These are phyloP conservation scores for Nansenia antarctica DNA, from an alignment of 2,113 vertebrate genomes.

Conservation along the genomic window DNA sequence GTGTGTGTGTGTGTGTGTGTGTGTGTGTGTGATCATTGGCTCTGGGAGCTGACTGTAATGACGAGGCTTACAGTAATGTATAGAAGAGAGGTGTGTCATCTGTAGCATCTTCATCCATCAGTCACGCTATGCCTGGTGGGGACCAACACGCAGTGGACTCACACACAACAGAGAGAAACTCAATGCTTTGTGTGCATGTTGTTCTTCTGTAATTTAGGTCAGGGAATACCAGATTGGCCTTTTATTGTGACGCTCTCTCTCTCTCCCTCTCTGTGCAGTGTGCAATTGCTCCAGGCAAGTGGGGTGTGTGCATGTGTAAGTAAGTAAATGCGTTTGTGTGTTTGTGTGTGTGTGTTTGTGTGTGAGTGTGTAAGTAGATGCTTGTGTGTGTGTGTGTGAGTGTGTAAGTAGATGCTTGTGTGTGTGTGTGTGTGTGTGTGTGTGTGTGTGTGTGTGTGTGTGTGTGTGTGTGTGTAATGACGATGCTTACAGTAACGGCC, in stretches of 20 bases:
- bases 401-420: no score
- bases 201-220: background rate
- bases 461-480: background rate
- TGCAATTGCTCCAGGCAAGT: background rate
- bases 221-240: slow-evolving; percentile 14
- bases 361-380: no score
- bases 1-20: no score
- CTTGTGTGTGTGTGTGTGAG: background rate
- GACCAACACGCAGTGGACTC: no score
- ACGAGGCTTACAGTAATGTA: no score
- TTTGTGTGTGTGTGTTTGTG: background rate
- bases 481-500: no score
- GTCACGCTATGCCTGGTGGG: no score
- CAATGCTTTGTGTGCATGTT: background rate
- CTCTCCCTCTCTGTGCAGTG: background rate
- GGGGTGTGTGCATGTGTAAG: background rate
- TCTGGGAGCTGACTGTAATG: no score
- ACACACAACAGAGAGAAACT: background rate
- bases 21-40: no score
- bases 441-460: background rate
- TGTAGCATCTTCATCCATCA: no score
- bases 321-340: background rate
- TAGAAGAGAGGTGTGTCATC: no score
- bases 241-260: slow-evolving; percentile 12
- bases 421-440: background rate